Evolutionary conservation across 92 coral and sea anemone species (phyloP).

Genomic region (Pocillopora meandrina): DNA sequence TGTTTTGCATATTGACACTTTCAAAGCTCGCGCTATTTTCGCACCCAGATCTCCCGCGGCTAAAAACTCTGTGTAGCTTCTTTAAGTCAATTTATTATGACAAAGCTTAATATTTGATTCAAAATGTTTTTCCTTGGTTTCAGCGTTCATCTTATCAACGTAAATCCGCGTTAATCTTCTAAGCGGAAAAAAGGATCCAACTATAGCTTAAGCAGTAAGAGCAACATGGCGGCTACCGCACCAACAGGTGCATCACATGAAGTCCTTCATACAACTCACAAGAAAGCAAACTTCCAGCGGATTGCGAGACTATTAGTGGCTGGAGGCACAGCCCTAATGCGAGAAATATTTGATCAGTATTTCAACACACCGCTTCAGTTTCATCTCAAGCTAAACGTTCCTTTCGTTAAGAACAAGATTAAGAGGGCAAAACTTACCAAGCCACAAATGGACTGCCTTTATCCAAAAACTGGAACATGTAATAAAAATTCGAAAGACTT

Average conservation of each 20-base stretch:
- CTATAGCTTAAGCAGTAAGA: background rate
- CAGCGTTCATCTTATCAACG: background rate
- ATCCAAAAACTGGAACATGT: conserved; percentile 16
- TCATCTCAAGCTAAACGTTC: background rate
- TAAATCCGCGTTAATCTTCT: no score
- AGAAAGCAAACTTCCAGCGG: conserved; percentile 26
- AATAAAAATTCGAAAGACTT: conserved; percentile 15
- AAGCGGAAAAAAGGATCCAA: background rate
- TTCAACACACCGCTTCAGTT: background rate
- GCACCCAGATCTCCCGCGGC: no score
- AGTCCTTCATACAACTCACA: conserved; percentile 9
- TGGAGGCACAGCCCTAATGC: conserved; percentile 25
- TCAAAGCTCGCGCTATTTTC: no score
- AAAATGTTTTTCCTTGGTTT: background rate
- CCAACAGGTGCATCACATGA: background rate
- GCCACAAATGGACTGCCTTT: conserved; percentile 18
- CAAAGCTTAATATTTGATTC: background rate
- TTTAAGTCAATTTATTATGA: no score
- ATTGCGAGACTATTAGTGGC: conserved; percentile 2
- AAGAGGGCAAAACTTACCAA: background rate
- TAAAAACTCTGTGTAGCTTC: no score
- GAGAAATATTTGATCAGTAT: background rate
- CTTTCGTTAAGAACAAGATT: background rate
- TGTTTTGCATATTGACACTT: no score
- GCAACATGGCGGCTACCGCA: background rate